Evolutionary conservation across 2,113 vertebrate genomes (phyloP), one percentile per base, ranked within the genome.

Genomic region (human): DNA sequence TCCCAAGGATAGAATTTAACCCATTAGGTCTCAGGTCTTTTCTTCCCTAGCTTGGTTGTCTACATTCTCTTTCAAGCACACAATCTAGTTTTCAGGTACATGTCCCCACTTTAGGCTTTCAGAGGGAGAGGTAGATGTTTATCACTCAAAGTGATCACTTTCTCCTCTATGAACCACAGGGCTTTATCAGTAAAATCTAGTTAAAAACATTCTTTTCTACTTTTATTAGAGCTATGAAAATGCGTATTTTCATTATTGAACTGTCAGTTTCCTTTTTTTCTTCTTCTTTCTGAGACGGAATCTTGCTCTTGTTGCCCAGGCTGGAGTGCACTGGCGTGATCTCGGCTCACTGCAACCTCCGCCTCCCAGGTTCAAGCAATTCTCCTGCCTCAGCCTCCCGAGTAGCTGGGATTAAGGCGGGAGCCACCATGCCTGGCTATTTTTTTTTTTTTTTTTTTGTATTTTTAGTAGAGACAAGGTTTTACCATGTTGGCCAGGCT

Each of bases 201-300:
- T 23, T 23, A 64, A 96, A 92, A 80, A 25, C 6, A 35, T 85
- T 84, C 73, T 38, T 76, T 96, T 79, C 43, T 92, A 68, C 9
- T 90, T 94, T 68, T 89, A 35, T 86, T 64, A 83, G 16, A 85
- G 43, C 79, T 96, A 92, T 38, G 22, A 79, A 93, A 93, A 85
- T 75, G 11, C 20, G 72, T 93, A 45, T 68, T 89, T 93, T 61
- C 8, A 78, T 57, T 57, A 57, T 4, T 70, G 18, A 96, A 64
- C 61, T 64, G 61, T 32, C 27, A 64, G 27, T 64, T 64, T 32
- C 61, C 30, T 32, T 14, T 64, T 2, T 13, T 14, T 64, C 30
- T 64, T 30, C 6, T 64, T 64, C 27, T 64, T 64, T 64, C 12
- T 6, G 5, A 30, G 61, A 64, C 0, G 5, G 61, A 64, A 64